phyloP scores from a whole-genome alignment of 1,140 invertebrate species.

The Hestina assimilis region DNA sequence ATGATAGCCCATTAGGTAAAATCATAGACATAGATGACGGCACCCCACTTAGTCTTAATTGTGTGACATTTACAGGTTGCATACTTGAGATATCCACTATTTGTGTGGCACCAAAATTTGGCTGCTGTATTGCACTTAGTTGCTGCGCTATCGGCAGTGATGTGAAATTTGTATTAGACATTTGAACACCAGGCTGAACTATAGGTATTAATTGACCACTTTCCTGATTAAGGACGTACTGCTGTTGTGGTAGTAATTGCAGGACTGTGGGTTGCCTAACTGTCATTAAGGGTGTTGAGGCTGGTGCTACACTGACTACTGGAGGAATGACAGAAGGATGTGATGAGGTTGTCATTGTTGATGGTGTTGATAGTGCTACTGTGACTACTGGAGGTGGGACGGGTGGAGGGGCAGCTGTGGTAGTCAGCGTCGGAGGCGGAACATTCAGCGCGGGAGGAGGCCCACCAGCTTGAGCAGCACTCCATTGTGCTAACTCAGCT shows the following conservation, averaged over 20 bases:
- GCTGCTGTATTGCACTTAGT: slow-evolving; percentile 56
- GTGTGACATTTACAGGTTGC: slow-evolving; percentile 70
- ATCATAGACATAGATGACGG: slow-evolving; percentile 75
- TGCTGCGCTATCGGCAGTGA: slow-evolving; percentile 58
- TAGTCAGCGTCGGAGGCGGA: slow-evolving; percentile 59
- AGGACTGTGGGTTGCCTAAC: slow-evolving; percentile 66
- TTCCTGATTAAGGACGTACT: slow-evolving; percentile 71
- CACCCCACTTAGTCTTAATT: slow-evolving; percentile 65
- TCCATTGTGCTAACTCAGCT: slow-evolving; percentile 83
- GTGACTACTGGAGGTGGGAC: slow-evolving; percentile 51
- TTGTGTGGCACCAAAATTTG: slow-evolving; percentile 65
- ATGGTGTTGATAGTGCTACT: slow-evolving; percentile 48
- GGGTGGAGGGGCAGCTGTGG: slow-evolving; percentile 53
- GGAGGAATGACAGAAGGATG: slow-evolving; percentile 58
- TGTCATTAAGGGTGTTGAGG: slow-evolving; percentile 63
- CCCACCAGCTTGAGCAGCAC: slow-evolving; percentile 62
- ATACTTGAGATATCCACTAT: slow-evolving; percentile 67
- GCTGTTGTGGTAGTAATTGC: slow-evolving; percentile 64
- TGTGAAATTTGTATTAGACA: slow-evolving; percentile 69
- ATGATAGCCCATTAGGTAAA: slow-evolving; percentile 60
- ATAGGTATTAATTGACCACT: slow-evolving; percentile 71
- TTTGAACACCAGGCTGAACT: slow-evolving; percentile 66
- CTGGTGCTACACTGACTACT: slow-evolving; percentile 63
- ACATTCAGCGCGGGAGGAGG: slow-evolving; percentile 61
- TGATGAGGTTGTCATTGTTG: slow-evolving; percentile 45